Evolutionary conservation across 2,797 vertebrate species (phyloP), one percentile per base, ranked within the genome.

Genomic region (Scolopax rusticola): DNA sequence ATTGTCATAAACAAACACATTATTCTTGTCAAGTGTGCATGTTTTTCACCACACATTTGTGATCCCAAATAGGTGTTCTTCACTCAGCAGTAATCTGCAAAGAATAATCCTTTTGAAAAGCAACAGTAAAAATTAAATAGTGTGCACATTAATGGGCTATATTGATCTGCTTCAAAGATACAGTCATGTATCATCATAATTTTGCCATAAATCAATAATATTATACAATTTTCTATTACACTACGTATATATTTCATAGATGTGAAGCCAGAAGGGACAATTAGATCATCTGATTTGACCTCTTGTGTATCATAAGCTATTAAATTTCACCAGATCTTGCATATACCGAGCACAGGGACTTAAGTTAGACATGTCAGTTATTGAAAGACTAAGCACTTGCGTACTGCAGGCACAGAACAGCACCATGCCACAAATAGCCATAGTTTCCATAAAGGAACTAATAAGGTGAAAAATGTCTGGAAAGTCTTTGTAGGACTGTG

Each of bases 101-200:
- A 83, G 41, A 84, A 73, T 86, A 79, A 82, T 78, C 36, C 51
- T 74, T 84, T 90, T 43, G 43, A 70, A 96, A 95, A 95, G 51
- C 41, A 86, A 65, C 12, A 30, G 48, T 76, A 84, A 82, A 92
- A 97, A 82, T 74, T 78, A 95, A 95, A 81, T 84, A 94, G 87
- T 84, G 67, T 81, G 36, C 40, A 56, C 63, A 32, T 76, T 79
- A 76, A 41, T 43, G 9, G 53, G 33, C 74, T 95, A 3, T 84
- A 94, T 65, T 88, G 85, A 74, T 93, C 67, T 87, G 12, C 65
- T 79, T 56, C 65, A 76, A 80, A 90, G 25, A 36, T 93, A 30
- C 11, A 16, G 48, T 36, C 10, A 40, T 25, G 67, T 51, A 64
- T 87, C 45, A 60, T 77, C 30, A 79, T 68, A 84, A 87, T 94